A percentile compares a stretch with the other conserved stretches of the same genome.
Conservation (phyloP, 2,797 vertebrate species). For the Eospalax fontanierii region DNA sequence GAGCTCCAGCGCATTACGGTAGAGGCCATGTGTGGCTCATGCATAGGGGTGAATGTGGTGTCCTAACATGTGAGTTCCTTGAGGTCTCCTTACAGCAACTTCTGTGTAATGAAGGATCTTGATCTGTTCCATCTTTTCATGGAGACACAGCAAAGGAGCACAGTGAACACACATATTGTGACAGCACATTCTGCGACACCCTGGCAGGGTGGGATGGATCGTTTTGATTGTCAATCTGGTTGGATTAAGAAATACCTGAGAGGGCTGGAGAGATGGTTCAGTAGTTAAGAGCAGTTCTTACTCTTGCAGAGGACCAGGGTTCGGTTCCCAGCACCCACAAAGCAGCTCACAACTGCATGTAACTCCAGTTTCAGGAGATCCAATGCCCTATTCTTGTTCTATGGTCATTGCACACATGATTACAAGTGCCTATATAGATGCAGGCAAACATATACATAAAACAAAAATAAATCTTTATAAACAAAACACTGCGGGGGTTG, state of each 20-base stretch:
- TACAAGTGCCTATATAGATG: no score
- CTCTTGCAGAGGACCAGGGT: no score
- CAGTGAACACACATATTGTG: rapidly evolving
- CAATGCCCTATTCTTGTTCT: no score
- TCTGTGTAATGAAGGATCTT: neutral
- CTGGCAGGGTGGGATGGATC: no score
- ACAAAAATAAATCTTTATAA: no score
- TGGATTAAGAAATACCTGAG: neutral
- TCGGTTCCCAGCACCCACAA: no score
- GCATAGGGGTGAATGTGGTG: neutral
- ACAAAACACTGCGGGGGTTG: no score
- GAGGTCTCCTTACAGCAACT: neutral
- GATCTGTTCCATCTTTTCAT: neutral
- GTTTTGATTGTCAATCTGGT: neutral
- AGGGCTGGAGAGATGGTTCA: neutral
- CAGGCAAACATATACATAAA: no score
- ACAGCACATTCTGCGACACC: neutral
- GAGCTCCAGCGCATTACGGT: neutral
- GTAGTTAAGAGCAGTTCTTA: neutral
- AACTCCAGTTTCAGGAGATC: no score
- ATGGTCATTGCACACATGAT: no score
- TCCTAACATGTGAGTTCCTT: neutral
- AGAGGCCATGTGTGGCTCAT: neutral
- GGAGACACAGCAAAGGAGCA: neutral
- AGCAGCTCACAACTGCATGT: no score